phyloP scores from a whole-genome alignment of 2,113 vertebrate genomes.

The Lamprologus tigripictilis region DNA sequence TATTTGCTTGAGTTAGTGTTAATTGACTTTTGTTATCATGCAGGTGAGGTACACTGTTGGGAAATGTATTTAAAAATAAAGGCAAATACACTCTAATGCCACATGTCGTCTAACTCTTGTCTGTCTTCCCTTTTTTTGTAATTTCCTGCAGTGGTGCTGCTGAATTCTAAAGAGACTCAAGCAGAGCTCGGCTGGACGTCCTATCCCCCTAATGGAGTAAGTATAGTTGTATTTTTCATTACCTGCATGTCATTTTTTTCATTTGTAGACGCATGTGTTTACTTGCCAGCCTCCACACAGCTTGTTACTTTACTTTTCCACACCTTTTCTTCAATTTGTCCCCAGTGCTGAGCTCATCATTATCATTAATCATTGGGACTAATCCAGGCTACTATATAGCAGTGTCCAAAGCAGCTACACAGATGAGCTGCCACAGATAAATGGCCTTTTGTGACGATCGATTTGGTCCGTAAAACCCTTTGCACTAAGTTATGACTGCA shows the following conservation, averaged over 20 bases:
- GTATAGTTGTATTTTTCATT: conserved; percentile 2
- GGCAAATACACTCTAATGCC: neutral
- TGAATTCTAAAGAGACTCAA: conserved; percentile 95
- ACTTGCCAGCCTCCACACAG: neutral
- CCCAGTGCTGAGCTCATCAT: neutral
- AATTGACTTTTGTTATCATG: neutral
- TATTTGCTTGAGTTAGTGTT: neutral
- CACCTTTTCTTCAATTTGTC: neutral
- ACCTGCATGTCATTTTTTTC: neutral
- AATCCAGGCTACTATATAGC: conserved; percentile 6
- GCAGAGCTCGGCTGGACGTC: conserved; percentile 94
- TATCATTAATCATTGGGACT: conserved; percentile 10
- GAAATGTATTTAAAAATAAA: neutral
- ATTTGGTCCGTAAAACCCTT: conserved; percentile 13
- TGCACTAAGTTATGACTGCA: conserved; percentile 27
- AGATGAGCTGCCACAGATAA: conserved; percentile 18
- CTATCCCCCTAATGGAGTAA: conserved; percentile 87
- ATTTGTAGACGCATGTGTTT: neutral
- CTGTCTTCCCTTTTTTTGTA: neutral
- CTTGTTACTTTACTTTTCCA: neutral
- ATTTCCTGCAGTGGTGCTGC: conserved; percentile 77
- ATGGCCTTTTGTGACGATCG: conserved; percentile 1
- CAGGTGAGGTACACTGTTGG: neutral
- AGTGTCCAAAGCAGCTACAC: neutral
- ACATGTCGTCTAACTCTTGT: neutral